Base-by-base conservation (phyloP, 2,113 vertebrate genomes). In the Alligator mississippiensis region DNA sequence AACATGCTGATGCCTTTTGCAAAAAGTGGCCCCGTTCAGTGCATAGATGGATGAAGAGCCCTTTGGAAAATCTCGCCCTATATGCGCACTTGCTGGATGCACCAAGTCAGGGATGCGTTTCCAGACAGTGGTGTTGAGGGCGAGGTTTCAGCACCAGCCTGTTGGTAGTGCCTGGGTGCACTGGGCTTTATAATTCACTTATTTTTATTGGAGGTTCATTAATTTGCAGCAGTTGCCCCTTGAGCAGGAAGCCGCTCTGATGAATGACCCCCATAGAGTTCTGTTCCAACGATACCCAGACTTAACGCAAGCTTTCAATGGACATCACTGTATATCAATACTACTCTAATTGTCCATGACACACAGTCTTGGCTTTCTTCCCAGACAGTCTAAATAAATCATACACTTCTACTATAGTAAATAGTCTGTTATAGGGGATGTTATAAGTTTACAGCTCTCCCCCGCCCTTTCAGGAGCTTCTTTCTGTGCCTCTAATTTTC, bases 291-390 rank as follows among this genome's bases (percentile, higher is more conserved):
- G 91, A 82, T 95, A 84, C 91, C 91, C 88, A 57, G 92, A 95
- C 92, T 96, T 95, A 96, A 93, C 87, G 77, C 80, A 74, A 93
- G 93, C 94, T 95, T 95, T 92, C 77, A 66, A 87, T 77, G 82
- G 96, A 82, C 74, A 82, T 91, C 85, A 61, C 96, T 93, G 93
- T 95, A 96, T 94, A 95, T 97, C 92, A 94, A 95, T 77, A n/a
- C 74, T 58, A 80, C 95, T 96, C 90, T 97, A 95, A 97, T 96
- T 95, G 97, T 89, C 97, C 95, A 28, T 97, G 97, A 98, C 97
- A 97, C 97, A 95, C 89, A 96, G 97, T 74, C 96, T 85, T 97
- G 97, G 97, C 96, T 0, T 11, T 88, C 87, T 94, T 96, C 97
- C 97, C 97, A 88, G 97, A 82, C 81, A 70, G 97, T 94, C 97